Conservation (phyloP, 2,888 invertebrate species). For the Dolomedes plantarius region DNA sequence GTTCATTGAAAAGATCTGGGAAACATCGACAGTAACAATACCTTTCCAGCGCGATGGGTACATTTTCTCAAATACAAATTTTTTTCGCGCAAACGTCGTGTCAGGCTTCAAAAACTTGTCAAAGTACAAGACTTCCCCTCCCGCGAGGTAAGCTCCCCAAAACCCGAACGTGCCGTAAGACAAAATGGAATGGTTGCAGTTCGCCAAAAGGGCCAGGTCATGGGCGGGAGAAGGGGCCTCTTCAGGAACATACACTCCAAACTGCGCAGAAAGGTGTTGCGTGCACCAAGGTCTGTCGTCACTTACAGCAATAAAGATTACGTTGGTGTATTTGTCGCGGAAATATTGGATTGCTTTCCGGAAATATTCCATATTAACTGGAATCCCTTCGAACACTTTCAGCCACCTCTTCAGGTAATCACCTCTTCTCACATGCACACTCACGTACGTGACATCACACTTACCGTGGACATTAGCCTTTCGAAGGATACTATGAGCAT, state of each 20-base stretch:
- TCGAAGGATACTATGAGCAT: slow-evolving; percentile 1
- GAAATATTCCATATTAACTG: slow-evolving; percentile 48
- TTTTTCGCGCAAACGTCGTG: slow-evolving; percentile 27
- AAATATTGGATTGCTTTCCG: slow-evolving; percentile 46
- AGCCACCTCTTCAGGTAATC: slow-evolving; percentile 40
- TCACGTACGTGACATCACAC: slow-evolving; percentile 27
- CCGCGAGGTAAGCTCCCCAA: slow-evolving; percentile 60
- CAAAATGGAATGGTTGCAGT: slow-evolving; percentile 56
- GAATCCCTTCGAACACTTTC: slow-evolving; percentile 7
- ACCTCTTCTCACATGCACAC: slow-evolving; percentile 37
- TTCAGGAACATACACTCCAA: slow-evolving; percentile 27
- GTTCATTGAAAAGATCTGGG: no score
- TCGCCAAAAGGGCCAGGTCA: slow-evolving; percentile 41
- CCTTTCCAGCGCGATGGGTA: slow-evolving; percentile 57
- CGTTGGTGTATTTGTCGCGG: slow-evolving; percentile 27
- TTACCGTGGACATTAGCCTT: slow-evolving; percentile 21
- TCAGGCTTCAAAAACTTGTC: slow-evolving; percentile 42
- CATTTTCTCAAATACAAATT: slow-evolving; percentile 50
- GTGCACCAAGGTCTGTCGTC: slow-evolving; percentile 56
- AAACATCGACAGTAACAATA: slow-evolving; percentile 18
- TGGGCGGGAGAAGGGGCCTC: slow-evolving; percentile 31
- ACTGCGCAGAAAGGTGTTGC: slow-evolving; percentile 6
- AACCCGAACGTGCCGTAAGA: slow-evolving; percentile 63
- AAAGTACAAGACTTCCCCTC: slow-evolving; percentile 56
- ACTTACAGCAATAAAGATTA: slow-evolving; percentile 48